Percentiles rank a stretch among this genome's conserved stretches.
These are phyloP conservation scores for Yponomeuta malinellus DNA, from an alignment of 2,888 invertebrate species.

Conservation along the genomic window DNA sequence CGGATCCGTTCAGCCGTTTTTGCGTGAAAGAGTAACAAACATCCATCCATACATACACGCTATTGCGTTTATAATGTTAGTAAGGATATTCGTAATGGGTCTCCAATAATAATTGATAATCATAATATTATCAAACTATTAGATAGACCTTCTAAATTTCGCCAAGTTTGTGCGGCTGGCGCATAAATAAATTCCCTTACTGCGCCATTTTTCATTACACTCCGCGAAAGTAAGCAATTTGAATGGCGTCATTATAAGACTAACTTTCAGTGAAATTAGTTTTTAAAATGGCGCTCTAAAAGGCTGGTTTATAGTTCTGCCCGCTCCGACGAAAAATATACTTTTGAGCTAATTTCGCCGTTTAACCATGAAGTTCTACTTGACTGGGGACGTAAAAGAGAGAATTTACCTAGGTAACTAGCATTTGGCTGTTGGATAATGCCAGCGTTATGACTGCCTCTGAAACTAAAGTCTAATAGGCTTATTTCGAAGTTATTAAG, in stretches of 20 bases:
- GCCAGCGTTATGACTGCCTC: no score
- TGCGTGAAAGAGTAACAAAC: no score
- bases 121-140: no score
- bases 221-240: conserved; percentile 21
- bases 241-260: conserved; percentile 8
- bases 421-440: no score
- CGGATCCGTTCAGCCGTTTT: no score
- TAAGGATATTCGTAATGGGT: no score
- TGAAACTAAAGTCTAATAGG: no score
- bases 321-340: not conserved
- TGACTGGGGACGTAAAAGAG: not conserved
- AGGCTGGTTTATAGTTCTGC: conserved; percentile 4
- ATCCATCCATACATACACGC: no score
- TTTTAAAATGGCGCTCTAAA: conserved; percentile 17
- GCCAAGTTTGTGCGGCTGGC: conserved; percentile 48
- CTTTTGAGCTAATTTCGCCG: not conserved
- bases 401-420: not conserved
- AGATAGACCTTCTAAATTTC: conserved; percentile 30
- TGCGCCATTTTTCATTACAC: conserved; percentile 50
- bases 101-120: no score
- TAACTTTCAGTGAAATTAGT: conserved; percentile 21
- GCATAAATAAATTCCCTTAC: conserved; percentile 57
- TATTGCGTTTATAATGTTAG: no score
- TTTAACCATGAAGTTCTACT: not conserved
- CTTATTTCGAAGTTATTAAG: no score